phyloP scores from a whole-genome alignment of 1,140 invertebrate genomes.

The Drosophila ohnishii region DNA sequence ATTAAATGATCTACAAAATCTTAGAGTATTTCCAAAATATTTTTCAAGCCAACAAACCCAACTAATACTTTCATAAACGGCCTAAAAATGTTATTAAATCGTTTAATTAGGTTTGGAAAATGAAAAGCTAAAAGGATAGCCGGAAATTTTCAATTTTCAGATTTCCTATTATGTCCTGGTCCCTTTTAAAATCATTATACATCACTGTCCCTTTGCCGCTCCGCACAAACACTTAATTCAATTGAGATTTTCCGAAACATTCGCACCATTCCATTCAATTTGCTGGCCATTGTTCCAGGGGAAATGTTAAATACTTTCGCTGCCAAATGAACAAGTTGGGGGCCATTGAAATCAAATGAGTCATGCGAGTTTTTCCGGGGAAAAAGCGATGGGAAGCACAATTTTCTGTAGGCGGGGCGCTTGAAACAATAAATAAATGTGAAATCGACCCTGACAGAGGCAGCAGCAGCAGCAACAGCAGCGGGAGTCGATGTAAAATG shows the following conservation, averaged over 20 bases:
- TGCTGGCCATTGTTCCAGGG: constrained; percentile 41
- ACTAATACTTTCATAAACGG: background rate
- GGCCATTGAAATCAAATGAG: constrained; percentile 75
- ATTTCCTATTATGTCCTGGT: background rate
- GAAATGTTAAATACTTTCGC: constrained; percentile 69
- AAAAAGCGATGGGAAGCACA: background rate
- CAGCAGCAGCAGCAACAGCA: constrained; percentile 24
- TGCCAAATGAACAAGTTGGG: constrained; percentile 71
- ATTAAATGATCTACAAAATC: too few species aligned
- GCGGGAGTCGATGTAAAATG: constrained; percentile 26
- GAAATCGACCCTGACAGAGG: constrained; percentile 53
- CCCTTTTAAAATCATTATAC: background rate
- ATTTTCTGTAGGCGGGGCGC: constrained; percentile 28
- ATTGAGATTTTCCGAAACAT: constrained; percentile 47
- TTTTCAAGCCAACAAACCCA: background rate
- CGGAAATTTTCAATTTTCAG: background rate
- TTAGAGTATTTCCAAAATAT: too few species aligned
- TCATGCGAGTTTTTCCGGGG: constrained; percentile 55
- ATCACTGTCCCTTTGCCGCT: background rate
- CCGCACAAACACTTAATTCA: constrained; percentile 39
- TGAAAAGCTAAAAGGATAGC: background rate
- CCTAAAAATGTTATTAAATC: too few species aligned
- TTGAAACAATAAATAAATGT: constrained; percentile 58
- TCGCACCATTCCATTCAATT: constrained; percentile 56
- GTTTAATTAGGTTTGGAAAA: background rate